Evolutionary conservation across 2,113 vertebrate genomes (phyloP).

Genomic region (Falco punctatus): DNA sequence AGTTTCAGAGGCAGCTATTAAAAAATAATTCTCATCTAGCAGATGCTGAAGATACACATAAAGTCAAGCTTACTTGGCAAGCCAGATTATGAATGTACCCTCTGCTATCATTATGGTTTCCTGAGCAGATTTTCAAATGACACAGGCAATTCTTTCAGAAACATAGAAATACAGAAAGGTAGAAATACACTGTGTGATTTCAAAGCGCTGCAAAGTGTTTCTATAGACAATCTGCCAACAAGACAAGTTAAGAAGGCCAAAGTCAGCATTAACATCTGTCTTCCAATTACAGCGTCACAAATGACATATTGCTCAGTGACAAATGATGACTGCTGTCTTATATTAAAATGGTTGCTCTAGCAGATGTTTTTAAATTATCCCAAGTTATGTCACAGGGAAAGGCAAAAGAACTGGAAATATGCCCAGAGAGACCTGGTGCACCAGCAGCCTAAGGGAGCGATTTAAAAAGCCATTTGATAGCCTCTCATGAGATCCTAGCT

Average conservation of each 20-base stretch:
- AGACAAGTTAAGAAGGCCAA: constrained; percentile 22
- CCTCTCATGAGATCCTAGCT: neutral
- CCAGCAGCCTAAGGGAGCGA: constrained; percentile 31
- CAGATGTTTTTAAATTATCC: constrained; percentile 72
- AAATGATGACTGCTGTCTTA: constrained; percentile 16
- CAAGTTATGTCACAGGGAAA: constrained; percentile 57
- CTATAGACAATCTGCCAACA: constrained; percentile 11
- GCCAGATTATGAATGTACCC: neutral
- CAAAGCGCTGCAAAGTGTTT: constrained; percentile 1
- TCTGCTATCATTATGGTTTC: neutral
- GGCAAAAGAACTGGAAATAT: constrained; percentile 56
- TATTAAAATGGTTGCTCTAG: constrained; percentile 59
- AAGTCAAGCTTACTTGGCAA: neutral
- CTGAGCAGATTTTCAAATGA: neutral
- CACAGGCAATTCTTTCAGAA: neutral
- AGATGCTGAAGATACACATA: neutral
- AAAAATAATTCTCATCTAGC: neutral
- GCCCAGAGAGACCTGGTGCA: constrained; percentile 60
- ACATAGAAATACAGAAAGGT: neutral
- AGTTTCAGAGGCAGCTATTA: neutral
- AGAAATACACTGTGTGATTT: constrained; percentile 22
- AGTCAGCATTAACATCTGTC: constrained; percentile 38
- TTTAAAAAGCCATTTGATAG: constrained; percentile 38
- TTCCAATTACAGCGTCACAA: constrained; percentile 17
- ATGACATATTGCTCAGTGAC: constrained; percentile 39